phyloP scores from a whole-genome alignment of 2,888 invertebrate species.

The Schizaphis graminum region DNA sequence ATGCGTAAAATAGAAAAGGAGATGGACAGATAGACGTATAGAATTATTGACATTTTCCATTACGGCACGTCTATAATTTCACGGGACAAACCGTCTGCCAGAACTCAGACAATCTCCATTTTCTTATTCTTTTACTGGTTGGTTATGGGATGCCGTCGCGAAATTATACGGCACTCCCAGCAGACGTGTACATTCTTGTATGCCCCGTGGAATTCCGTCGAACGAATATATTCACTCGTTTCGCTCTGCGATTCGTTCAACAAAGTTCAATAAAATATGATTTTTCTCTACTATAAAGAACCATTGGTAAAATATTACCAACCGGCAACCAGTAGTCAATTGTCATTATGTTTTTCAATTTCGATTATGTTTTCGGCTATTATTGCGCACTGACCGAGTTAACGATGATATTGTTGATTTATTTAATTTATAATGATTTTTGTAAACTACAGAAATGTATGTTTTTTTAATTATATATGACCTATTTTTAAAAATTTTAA shows the following conservation, averaged over 20 bases:
- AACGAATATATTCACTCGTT: background rate
- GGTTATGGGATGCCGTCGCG: background rate
- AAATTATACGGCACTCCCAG: background rate
- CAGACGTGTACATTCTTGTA: constrained; percentile 12
- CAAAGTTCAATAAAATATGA: background rate
- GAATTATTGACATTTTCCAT: constrained; percentile 17
- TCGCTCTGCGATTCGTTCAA: background rate
- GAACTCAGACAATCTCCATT: constrained; percentile 16
- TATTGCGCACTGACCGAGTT: background rate
- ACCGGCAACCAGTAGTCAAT: too few relatives aligned
- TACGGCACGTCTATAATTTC: background rate
- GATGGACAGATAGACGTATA: background rate
- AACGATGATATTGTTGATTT: background rate
- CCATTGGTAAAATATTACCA: background rate
- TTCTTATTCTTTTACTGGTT: background rate
- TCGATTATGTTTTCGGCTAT: background rate
- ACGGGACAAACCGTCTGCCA: background rate
- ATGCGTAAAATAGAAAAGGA: background rate
- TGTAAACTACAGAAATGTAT: background rate
- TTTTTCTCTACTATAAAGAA: background rate
- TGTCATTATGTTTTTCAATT: background rate
- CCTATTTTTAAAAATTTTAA: background rate
- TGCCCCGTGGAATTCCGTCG: background rate
- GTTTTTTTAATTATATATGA: background rate
- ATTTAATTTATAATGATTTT: background rate